Conservation (phyloP, 2,113 vertebrate genomes). For the Puma concolor region DNA sequence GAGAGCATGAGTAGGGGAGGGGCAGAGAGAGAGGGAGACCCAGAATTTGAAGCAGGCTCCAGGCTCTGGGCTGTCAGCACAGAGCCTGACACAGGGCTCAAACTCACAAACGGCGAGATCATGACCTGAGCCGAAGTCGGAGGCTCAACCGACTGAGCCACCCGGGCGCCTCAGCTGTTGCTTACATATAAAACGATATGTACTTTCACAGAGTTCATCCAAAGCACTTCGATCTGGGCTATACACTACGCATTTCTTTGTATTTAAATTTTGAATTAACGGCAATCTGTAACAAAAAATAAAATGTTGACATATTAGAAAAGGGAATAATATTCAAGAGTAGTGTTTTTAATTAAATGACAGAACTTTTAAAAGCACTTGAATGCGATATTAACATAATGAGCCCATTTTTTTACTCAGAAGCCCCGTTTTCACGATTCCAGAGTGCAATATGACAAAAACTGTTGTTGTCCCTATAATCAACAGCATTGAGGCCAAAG, state of each 20-base stretch:
- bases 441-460: background rate
- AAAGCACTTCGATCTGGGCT: rapidly evolving
- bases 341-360: background rate
- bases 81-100: no score
- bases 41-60: no score
- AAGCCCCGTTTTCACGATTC: background rate
- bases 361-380: background rate
- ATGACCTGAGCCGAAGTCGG: no score
- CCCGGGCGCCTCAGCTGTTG: background rate
- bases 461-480: background rate
- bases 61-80: no score
- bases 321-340: background rate
- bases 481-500: background rate
- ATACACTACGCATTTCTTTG: background rate
- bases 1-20: no score
- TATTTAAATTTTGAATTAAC: rapidly evolving
- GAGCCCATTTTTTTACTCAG: background rate
- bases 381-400: background rate
- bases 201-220: rapidly evolving
- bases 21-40: no score
- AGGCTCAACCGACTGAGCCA: no score
- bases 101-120: no score
- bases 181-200: constrained; percentile 24
- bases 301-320: background rate
- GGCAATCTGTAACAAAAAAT: constrained; percentile 58